Evolutionary conservation across 2,113 vertebrate species (phyloP).

Genomic region (Polypterus bichir): DNA sequence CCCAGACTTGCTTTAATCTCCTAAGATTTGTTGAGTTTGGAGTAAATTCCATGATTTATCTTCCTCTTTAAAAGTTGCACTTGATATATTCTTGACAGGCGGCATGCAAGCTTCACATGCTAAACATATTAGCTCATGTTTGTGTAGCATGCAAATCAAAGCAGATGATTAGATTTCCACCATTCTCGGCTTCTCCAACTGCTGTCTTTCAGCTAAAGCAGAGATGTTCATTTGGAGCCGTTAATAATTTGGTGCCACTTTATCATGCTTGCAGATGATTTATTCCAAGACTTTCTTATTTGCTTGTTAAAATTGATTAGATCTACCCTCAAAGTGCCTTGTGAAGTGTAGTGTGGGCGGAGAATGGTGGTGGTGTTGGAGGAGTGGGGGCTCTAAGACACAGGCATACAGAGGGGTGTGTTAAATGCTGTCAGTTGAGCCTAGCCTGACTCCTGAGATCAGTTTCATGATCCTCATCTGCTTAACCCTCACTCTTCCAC

Average conservation of each 20-base stretch:
- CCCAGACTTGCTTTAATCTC: slow-evolving; percentile 31
- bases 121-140: slow-evolving; percentile 45
- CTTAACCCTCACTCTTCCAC: slow-evolving; percentile 3
- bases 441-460: slow-evolving; percentile 19
- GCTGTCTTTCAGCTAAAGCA: slow-evolving; percentile 31
- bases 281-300: slow-evolving; percentile 15
- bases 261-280: slow-evolving; percentile 39
- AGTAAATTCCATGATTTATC: slow-evolving; percentile 32
- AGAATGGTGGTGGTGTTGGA: slow-evolving; percentile 35
- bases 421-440: too few species aligned
- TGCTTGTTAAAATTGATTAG: too few species aligned
- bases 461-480: slow-evolving; percentile 21
- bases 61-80: slow-evolving; percentile 35
- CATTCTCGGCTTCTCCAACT: slow-evolving; percentile 26
- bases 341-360: too few species aligned
- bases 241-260: slow-evolving; percentile 40
- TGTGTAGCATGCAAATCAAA: slow-evolving; percentile 35
- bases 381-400: slow-evolving; percentile 28
- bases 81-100: slow-evolving; percentile 45
- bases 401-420: too few species aligned
- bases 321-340: too few species aligned
- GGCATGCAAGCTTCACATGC: slow-evolving; percentile 38
- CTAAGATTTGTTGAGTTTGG: slow-evolving; percentile 33
- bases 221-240: slow-evolving; percentile 33
- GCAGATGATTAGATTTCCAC: slow-evolving; percentile 41